Evolutionary conservation across 2,113 vertebrate genomes (phyloP).

Genomic region (Pedionomus torquatus): DNA sequence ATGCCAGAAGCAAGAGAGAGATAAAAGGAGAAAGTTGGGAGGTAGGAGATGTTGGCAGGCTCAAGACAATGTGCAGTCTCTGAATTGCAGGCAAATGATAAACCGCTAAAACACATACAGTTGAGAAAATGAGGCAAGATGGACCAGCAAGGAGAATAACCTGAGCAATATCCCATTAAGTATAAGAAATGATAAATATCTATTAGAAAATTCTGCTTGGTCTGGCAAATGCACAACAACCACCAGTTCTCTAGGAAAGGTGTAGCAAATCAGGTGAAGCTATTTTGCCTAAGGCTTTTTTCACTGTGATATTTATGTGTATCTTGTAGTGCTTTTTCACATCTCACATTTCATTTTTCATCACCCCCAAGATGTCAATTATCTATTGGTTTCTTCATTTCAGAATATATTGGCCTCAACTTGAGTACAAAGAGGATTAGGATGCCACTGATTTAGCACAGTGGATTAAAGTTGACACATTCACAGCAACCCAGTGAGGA

Average conservation of each 20-base stretch:
- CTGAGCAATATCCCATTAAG: background rate
- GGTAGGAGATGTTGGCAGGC: background rate
- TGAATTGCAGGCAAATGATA: background rate
- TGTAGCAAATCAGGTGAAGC: background rate
- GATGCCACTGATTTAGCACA: background rate
- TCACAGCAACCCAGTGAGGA: background rate
- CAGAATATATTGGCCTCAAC: background rate
- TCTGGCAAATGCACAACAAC: background rate
- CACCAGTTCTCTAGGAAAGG: background rate
- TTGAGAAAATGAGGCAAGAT: background rate
- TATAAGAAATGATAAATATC: background rate
- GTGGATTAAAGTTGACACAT: background rate
- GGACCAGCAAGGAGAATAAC: background rate
- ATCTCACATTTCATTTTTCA: background rate
- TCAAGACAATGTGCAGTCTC: background rate
- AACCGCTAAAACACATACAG: background rate
- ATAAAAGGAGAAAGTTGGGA: background rate
- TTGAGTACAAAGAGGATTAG: background rate
- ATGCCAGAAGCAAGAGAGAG: conserved; percentile 23
- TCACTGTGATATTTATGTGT: background rate
- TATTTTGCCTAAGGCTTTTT: background rate
- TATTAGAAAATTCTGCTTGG: background rate
- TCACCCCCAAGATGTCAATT: background rate
- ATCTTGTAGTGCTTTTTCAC: background rate
- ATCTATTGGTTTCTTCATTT: background rate